phyloP scores from a whole-genome alignment of 2,113 vertebrate genomes.

The Cyphomyrus discorhynchus region DNA sequence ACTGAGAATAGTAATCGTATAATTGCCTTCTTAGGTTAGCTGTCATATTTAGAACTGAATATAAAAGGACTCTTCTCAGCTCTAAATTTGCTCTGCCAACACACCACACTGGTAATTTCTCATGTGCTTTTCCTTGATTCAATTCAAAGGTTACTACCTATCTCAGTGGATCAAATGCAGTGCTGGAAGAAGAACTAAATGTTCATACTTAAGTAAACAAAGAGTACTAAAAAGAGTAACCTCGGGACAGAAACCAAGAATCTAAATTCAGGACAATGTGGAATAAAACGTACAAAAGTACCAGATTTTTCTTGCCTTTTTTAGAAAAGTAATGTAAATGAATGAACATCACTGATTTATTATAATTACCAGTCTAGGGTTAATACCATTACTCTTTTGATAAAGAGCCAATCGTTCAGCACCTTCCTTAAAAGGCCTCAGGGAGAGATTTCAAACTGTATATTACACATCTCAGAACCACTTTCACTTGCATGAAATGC shows the following conservation, averaged over 20 bases:
- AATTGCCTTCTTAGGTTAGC: neutral
- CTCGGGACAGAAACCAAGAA: neutral
- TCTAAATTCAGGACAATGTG: neutral
- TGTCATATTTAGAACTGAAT: neutral
- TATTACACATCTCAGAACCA: neutral
- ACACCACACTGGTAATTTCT: neutral
- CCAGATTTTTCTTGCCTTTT: neutral
- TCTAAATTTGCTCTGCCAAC: neutral
- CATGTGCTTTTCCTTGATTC: neutral
- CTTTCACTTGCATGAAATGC: neutral
- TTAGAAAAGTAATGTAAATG: neutral
- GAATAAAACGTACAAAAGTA: neutral
- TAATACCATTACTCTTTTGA: neutral
- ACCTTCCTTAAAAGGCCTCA: neutral
- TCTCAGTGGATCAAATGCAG: neutral
- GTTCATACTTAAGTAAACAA: neutral
- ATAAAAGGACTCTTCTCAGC: neutral
- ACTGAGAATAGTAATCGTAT: neutral
- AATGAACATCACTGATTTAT: neutral
- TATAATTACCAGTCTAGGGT: neutral
- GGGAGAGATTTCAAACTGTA: neutral
- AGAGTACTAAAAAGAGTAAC: neutral
- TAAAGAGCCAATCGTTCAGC: neutral
- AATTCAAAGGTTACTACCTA: neutral
- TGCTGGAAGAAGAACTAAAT: neutral